Evolutionary conservation across 2,888 invertebrate species (phyloP).

Genomic region (Argyresthia albistria): DNA sequence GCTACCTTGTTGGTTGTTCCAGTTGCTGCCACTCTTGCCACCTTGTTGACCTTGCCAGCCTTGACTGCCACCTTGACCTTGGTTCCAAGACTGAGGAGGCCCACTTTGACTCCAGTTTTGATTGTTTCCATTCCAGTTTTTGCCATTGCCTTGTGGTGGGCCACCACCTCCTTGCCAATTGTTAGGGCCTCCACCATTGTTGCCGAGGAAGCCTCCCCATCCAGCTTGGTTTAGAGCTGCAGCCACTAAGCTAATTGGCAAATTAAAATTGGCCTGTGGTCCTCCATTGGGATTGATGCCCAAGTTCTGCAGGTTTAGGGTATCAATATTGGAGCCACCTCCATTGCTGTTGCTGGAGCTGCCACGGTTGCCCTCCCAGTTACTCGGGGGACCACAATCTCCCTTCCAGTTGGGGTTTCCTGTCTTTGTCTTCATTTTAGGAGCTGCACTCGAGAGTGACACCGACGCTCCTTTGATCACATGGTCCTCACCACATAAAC

Average conservation of each 20-base stretch:
- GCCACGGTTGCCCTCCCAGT: slow-evolving; percentile 59
- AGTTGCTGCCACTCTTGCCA: slow-evolving; percentile 27
- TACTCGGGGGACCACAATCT: slow-evolving; percentile 37
- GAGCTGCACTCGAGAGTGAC: slow-evolving; percentile 91
- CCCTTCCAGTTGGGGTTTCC: slow-evolving; percentile 63
- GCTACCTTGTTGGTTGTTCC: slow-evolving; percentile 47
- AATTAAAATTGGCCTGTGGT: slow-evolving; percentile 70
- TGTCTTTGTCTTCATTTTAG: slow-evolving; percentile 77
- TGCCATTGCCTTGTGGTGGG: slow-evolving; percentile 65
- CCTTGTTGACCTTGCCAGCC: slow-evolving; percentile 48
- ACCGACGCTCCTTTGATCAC: slow-evolving; percentile 93
- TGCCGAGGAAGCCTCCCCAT: slow-evolving; percentile 63
- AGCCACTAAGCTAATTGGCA: slow-evolving; percentile 80
- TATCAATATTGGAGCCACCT: slow-evolving; percentile 80
- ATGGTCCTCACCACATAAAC: slow-evolving; percentile 93
- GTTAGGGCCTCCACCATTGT: slow-evolving; percentile 78
- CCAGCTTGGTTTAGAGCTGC: slow-evolving; percentile 91
- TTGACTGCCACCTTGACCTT: slow-evolving; percentile 39
- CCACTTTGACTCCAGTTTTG: slow-evolving; percentile 73
- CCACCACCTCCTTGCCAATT: slow-evolving; percentile 81
- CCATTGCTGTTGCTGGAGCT: slow-evolving; percentile 54
- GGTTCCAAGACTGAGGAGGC: slow-evolving; percentile 57
- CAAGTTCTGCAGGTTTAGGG: slow-evolving; percentile 89
- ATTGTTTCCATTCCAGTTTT: slow-evolving; percentile 74
- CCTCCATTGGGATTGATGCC: slow-evolving; percentile 80